Percentiles rank a stretch among this genome's conserved stretches.
These are phyloP conservation scores for Aricia agestis DNA, from an alignment of 1,140 invertebrate genomes.

Conservation along the genomic window DNA sequence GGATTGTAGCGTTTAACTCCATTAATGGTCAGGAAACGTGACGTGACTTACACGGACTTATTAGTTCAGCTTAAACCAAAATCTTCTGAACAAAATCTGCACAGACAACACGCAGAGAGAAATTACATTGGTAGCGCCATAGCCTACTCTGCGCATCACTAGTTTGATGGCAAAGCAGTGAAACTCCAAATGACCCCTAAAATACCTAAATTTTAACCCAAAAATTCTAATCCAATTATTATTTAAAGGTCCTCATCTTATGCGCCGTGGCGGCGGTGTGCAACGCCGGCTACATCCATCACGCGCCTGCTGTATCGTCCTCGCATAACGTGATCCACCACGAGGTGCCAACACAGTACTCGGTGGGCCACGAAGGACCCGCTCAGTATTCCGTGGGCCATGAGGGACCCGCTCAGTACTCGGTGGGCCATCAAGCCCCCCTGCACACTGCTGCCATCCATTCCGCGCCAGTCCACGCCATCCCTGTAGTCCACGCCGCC, in stretches of 20 bases:
- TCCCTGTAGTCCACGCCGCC: constrained; percentile 32
- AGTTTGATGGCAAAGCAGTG: too few species aligned
- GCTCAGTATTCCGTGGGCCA: constrained; percentile 42
- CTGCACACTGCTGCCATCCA: constrained; percentile 41
- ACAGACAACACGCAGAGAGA: too few species aligned
- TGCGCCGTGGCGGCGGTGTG: constrained; percentile 57
- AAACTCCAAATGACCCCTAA: too few species aligned
- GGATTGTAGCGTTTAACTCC: too few species aligned
- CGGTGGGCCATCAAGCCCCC: constrained; percentile 32
- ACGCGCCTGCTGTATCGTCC: constrained; percentile 61
- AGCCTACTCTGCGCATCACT: too few species aligned
- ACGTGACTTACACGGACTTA: too few species aligned
- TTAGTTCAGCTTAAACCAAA: too few species aligned
- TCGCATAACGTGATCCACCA: constrained; percentile 60
- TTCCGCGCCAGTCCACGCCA: constrained; percentile 33
- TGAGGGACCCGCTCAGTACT: constrained; percentile 41
- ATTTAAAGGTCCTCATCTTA: constrained; percentile 42
- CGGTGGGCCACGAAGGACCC: constrained; percentile 24
- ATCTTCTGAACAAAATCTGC: too few species aligned
- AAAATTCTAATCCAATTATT: neutral
- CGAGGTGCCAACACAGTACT: constrained; percentile 50
- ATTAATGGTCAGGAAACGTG: too few species aligned
- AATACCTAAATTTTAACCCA: too few species aligned
- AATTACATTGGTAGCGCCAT: too few species aligned
- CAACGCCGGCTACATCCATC: constrained; percentile 65